A percentile compares a stretch with the other conserved stretches of the same genome.
phyloP scores from a whole-genome alignment of 2,797 vertebrate genomes.

The Sphenodon punctatus region DNA sequence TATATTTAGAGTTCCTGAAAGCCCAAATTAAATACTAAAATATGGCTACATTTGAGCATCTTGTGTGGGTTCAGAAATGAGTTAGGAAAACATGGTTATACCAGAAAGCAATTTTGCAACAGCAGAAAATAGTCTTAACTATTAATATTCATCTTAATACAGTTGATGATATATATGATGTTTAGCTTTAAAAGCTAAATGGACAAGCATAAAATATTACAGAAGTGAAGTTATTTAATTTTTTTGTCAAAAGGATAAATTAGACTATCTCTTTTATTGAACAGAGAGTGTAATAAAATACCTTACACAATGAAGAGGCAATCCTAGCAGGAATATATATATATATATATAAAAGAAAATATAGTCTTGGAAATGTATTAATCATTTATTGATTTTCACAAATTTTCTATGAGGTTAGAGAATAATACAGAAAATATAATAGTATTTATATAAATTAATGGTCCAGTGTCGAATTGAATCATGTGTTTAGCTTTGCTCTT shows the following conservation, averaged over 20 bases:
- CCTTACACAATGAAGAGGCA: neutral
- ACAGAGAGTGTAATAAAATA: rapidly evolving
- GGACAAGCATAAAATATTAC: neutral
- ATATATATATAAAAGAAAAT: neutral
- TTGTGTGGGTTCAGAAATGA: neutral
- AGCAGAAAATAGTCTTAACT: neutral
- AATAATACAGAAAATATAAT: neutral
- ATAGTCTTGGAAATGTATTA: neutral
- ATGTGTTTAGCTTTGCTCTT: rapidly evolving
- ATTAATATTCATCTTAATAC: too few relatives aligned
- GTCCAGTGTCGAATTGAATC: neutral
- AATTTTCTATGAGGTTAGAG: neutral
- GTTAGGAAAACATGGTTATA: neutral
- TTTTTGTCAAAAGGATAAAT: neutral
- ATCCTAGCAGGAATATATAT: neutral
- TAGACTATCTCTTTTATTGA: neutral
- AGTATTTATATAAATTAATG: neutral
- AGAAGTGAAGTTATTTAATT: neutral
- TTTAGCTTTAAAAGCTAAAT: rapidly evolving
- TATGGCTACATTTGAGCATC: neutral
- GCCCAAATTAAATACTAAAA: neutral
- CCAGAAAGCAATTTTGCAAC: neutral
- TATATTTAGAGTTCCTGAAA: too few relatives aligned
- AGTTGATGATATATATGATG: too few relatives aligned
- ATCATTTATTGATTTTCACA: neutral